Conservation (phyloP, 1,140 invertebrate species). For the Hypothenemus hampei region DNA sequence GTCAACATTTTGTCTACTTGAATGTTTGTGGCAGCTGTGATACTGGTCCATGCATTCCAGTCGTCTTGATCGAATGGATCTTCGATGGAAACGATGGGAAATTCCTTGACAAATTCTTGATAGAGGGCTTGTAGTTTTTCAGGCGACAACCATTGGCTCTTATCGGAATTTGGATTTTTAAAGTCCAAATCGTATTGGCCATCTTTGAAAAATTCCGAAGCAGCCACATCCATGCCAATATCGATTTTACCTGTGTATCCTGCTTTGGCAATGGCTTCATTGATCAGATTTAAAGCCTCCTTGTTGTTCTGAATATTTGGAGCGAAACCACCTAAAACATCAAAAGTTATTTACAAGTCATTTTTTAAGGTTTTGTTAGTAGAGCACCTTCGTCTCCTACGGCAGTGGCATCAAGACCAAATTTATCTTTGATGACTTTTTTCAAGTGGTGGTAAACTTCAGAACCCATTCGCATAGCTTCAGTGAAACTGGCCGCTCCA, state of each 20-base stretch:
- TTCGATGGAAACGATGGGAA: conserved; percentile 97
- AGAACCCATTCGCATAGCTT: conserved; percentile 97
- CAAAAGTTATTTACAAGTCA: neutral
- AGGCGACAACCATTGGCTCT: conserved; percentile 69
- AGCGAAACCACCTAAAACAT: conserved; percentile 92
- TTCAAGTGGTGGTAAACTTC: conserved; percentile 98
- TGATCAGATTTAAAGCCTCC: conserved; percentile 85
- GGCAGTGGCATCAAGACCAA: conserved; percentile 92
- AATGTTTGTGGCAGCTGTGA: conserved; percentile 75
- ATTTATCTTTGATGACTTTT: conserved; percentile 91
- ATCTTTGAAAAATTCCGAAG: conserved; percentile 90
- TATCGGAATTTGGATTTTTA: conserved; percentile 92
- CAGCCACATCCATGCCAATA: conserved; percentile 99
- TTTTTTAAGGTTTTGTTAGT: neutral
- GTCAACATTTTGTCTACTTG: conserved; percentile 57
- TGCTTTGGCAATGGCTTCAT: conserved; percentile 87
- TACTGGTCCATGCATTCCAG: conserved; percentile 87
- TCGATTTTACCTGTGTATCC: conserved; percentile 92
- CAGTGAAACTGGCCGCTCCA: conserved; percentile 86
- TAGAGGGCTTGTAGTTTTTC: conserved; percentile 85
- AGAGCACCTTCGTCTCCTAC: conserved; percentile 89
- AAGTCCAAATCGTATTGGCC: conserved; percentile 96
- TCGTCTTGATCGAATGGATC: conserved; percentile 98
- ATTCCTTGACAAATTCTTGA: conserved; percentile 86
- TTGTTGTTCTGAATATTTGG: conserved; percentile 97